Evolutionary conservation across 2,113 vertebrate genomes (phyloP).

Genomic region (Narcine bancroftii): DNA sequence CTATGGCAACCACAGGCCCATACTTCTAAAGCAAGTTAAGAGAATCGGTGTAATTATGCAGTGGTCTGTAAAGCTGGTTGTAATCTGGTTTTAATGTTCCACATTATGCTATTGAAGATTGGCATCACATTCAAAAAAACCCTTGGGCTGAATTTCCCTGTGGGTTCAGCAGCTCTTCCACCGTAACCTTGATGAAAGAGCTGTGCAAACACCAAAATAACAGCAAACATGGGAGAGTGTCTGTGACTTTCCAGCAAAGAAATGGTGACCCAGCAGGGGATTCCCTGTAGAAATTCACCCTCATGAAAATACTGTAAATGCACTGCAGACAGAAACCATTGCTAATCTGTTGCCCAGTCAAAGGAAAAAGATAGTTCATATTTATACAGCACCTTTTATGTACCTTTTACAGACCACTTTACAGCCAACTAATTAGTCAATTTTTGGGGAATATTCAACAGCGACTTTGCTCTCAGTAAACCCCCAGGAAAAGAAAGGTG

Average conservation of each 20-base stretch:
- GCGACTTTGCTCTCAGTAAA: no score
- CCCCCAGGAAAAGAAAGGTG: no score
- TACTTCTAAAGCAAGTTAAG: not conserved
- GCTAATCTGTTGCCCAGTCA: not conserved
- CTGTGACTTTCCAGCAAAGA: not conserved
- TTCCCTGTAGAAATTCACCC: not conserved
- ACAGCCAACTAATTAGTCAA: no score
- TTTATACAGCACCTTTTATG: no score
- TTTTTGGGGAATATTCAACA: no score
- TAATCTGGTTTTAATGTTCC: not conserved
- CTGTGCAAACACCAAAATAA: not conserved
- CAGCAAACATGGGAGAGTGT: not conserved
- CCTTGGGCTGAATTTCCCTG: not conserved
- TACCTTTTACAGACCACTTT: no score
- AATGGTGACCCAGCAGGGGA: not conserved
- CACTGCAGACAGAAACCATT: not conserved
- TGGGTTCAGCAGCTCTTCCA: not conserved
- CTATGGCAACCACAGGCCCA: not conserved
- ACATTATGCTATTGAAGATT: not conserved
- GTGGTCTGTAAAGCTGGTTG: not conserved
- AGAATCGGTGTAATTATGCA: not conserved
- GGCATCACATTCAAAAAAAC: not conserved
- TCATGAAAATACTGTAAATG: not conserved
- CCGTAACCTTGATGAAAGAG: not conserved
- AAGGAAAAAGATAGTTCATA: no score